A percentile compares a stretch with the other conserved stretches of the same genome.
These are phyloP conservation scores for Scaptomyza polygonia DNA, from an alignment of 2,888 invertebrate genomes.

Conservation along the genomic window DNA sequence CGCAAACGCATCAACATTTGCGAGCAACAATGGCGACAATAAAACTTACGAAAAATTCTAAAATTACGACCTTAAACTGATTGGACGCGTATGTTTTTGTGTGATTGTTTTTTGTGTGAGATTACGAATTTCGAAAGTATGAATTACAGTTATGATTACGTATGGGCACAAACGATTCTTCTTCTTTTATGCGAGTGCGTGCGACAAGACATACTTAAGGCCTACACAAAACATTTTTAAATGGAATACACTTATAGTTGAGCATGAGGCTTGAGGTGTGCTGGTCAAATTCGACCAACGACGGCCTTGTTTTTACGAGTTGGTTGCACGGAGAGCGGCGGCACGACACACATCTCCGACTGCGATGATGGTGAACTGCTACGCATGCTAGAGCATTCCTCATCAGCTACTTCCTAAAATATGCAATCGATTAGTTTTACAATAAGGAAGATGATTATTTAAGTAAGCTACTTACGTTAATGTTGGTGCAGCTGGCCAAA, in stretches of 20 bases:
- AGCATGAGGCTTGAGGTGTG: constrained; percentile 19
- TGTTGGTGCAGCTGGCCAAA: constrained; percentile 93
- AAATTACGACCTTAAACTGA: constrained; percentile 45
- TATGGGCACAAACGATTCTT: constrained; percentile 37
- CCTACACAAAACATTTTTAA: constrained; percentile 43
- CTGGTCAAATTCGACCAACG: constrained; percentile 85
- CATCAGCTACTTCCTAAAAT: constrained; percentile 89
- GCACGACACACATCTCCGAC: constrained; percentile 87
- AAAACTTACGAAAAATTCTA: constrained; percentile 46
- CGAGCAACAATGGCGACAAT: constrained; percentile 27
- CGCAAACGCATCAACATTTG: constrained; percentile 71
- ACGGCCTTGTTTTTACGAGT: constrained; percentile 91
- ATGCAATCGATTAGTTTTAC: constrained; percentile 32
- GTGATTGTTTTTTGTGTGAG: constrained; percentile 21
- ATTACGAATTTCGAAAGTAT: constrained; percentile 37
- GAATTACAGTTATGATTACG: constrained; percentile 27
- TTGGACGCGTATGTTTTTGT: constrained; percentile 57
- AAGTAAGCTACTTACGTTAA: constrained; percentile 87
- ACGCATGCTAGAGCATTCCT: constrained; percentile 82
- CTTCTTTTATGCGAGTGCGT: constrained; percentile 6
- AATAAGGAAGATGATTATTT: neutral
- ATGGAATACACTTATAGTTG: constrained; percentile 65
- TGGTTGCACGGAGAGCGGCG: constrained; percentile 93
- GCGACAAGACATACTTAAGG: constrained; percentile 29
- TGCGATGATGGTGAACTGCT: constrained; percentile 85